phyloP scores from a whole-genome alignment of 2,888 invertebrate species.

The Monoplex corrugatus region DNA sequence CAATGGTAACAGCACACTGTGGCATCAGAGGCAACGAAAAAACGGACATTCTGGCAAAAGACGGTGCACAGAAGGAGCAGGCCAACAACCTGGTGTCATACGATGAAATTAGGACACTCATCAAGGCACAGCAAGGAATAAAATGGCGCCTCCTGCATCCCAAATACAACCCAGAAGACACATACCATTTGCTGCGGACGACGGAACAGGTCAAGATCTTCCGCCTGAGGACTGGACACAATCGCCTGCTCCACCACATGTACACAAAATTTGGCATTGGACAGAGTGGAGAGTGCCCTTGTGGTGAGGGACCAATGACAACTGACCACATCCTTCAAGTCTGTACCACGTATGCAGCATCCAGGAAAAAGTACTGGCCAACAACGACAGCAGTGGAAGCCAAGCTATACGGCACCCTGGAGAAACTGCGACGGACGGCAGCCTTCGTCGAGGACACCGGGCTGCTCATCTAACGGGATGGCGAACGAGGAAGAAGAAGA shows the following conservation, averaged over 20 bases:
- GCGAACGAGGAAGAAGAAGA: neutral
- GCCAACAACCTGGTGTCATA: neutral
- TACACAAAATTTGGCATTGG: neutral
- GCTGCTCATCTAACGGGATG: neutral
- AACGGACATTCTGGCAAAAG: neutral
- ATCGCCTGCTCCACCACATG: neutral
- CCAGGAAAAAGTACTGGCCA: neutral
- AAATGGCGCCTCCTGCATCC: neutral
- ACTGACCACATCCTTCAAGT: neutral
- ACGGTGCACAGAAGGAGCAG: slow-evolving; percentile 7
- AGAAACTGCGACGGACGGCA: neutral
- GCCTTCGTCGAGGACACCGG: slow-evolving; percentile 1
- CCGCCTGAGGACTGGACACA: neutral
- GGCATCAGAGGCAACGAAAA: slow-evolving; percentile 6
- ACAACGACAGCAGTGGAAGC: neutral
- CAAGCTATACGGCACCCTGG: slow-evolving; percentile 16
- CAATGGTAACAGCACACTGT: neutral
- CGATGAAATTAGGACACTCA: neutral
- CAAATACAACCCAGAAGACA: neutral
- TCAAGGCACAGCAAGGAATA: neutral
- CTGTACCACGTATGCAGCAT: neutral
- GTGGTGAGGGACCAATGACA: neutral
- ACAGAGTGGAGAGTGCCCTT: slow-evolving; percentile 6
- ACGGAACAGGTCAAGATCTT: neutral
- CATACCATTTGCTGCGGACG: neutral